Evolutionary conservation across 2,113 vertebrate genomes (phyloP).

Genomic region (Calyptomena viridis): DNA sequence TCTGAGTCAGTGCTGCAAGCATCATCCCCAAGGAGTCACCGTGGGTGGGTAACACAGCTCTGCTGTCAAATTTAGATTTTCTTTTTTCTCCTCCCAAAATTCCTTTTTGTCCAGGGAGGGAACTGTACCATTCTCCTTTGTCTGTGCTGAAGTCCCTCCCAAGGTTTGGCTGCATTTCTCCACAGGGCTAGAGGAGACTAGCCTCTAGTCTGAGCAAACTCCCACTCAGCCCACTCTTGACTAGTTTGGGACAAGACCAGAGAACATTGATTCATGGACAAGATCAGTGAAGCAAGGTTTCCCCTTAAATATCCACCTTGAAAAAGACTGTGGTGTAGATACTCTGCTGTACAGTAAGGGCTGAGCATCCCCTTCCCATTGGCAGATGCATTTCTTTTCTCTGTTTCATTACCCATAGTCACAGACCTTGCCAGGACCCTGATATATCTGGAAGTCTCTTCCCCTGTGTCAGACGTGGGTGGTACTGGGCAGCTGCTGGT

Average conservation of each 20-base stretch:
- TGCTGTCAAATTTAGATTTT: not conserved
- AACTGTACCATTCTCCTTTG: not conserved
- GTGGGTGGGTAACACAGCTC: not conserved
- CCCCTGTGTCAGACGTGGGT: not conserved
- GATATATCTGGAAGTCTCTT: not conserved
- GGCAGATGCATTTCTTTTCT: not conserved
- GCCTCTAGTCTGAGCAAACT: not conserved
- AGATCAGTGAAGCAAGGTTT: not conserved
- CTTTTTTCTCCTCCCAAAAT: not conserved
- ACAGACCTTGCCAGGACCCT: not conserved
- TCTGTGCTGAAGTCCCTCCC: not conserved
- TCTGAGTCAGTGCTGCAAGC: not conserved
- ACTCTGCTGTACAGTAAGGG: not conserved
- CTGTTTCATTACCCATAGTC: not conserved
- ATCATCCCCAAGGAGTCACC: accelerated
- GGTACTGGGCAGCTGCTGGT: slow-evolving; percentile 2
- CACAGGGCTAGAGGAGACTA: accelerated
- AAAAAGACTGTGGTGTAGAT: not conserved
- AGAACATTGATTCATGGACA: accelerated
- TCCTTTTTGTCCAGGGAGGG: not conserved
- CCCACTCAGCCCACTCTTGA: not conserved
- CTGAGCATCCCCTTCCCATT: not conserved
- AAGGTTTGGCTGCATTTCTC: not conserved
- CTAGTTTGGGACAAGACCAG: not conserved
- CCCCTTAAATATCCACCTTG: not conserved